Base-by-base conservation (phyloP, 1,140 invertebrate species). In the Lordiphosa stackelbergi region DNA sequence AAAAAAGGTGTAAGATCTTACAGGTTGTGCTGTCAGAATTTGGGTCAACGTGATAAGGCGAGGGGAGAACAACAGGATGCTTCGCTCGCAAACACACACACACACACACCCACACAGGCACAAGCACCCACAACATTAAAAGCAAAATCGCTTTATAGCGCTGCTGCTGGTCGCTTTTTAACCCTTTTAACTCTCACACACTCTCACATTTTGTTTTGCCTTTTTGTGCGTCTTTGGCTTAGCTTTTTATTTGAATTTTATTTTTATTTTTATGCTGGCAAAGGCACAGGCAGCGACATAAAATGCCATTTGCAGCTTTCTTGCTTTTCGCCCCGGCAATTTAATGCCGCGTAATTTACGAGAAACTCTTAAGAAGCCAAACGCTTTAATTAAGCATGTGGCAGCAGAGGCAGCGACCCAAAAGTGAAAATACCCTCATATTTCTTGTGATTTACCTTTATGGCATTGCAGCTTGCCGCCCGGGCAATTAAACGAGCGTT, bases 341-440 rank as follows among this genome's bases (percentile, higher is more conserved):
- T 81, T 81, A 81, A 83, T 81, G 78, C 77, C 64, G 60, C 73
- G 72, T 81, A 72, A 81, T 81, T 81, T 81, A 81, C 77, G 77
- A 81, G 72, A 83, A 71, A 83, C 72, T 83, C 77, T 81, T 83
- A 83, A 81, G 77, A 77, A 81, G 73, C 62, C 72, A 83, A 81
- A 68, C 68, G 77, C 77, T 81, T 81, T 81, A 81, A 81, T 81
- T 81, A 81, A 81, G 77, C 77, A 81, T 83, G 77, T 81, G 74
- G 74, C 74, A 7, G 24, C 43, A 46, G 77, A 69, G 60, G 68
- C 77, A 78, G 75, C 74, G 74, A 81, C 75, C 75, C 75, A 79
- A 79, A 79, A 79, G 75, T 81, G 74, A 83, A 79, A 79, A 79
- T 83, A 79, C 75, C 75, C 75, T 79, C 75, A 79, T 79, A 79